Conservation (phyloP, 2,888 invertebrate species). For the Drosophila flavopinicola region DNA sequence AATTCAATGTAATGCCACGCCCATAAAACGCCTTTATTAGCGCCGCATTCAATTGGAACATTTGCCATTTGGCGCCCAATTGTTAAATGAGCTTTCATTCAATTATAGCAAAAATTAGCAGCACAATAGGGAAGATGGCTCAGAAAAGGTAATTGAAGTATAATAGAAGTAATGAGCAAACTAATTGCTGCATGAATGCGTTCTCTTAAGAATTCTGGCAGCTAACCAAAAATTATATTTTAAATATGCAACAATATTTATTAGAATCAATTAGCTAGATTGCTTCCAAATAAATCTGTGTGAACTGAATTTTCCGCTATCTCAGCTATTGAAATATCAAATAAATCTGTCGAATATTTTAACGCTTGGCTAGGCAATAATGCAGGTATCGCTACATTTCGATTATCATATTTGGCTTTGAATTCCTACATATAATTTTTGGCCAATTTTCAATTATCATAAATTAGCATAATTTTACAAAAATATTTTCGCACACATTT, state of each 20-base stretch:
- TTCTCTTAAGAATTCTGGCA: too few relatives aligned
- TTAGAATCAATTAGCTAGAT: too few relatives aligned
- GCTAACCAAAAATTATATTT: too few relatives aligned
- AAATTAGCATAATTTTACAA: constrained; percentile 52
- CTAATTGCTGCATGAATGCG: not conserved
- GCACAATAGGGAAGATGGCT: not conserved
- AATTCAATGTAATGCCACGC: constrained; percentile 30
- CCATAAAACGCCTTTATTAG: constrained; percentile 41
- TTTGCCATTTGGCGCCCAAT: constrained; percentile 28
- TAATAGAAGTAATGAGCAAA: not conserved
- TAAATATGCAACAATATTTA: too few relatives aligned
- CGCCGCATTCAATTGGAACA: constrained; percentile 57
- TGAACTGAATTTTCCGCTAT: constrained; percentile 1
- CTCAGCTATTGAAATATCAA: constrained; percentile 2
- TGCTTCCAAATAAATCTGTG: not conserved
- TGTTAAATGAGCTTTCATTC: constrained; percentile 37
- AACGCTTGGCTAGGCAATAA: constrained; percentile 2
- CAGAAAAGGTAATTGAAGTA: too few relatives aligned
- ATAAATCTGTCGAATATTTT: not conserved
- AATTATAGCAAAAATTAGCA: constrained; percentile 32
- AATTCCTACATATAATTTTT: constrained; percentile 22
- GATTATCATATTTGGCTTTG: constrained; percentile 3
- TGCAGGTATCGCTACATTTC: not conserved
- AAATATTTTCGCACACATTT: too few relatives aligned
- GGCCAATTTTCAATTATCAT: constrained; percentile 65